Conservation (phyloP, 2,797 vertebrate genomes). For the Pseudochromis fuscus region DNA sequence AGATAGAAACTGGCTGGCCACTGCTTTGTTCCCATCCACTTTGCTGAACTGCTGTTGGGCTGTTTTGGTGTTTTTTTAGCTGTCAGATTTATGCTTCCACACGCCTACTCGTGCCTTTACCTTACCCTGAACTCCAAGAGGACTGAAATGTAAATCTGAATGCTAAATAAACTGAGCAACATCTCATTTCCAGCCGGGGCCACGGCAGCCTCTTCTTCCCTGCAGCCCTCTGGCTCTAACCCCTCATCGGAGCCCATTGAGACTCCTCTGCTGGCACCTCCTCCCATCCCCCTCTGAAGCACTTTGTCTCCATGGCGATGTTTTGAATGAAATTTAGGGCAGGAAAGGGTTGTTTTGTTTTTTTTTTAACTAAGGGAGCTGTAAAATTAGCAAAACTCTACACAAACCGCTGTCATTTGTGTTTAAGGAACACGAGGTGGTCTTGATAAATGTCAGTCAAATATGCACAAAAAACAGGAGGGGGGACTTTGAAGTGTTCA, state of each 20-base stretch:
- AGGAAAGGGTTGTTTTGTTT: constrained; percentile 37
- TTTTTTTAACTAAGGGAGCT: constrained; percentile 27
- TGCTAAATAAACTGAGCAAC: constrained; percentile 46
- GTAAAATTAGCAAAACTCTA: constrained; percentile 48
- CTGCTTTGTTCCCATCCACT: constrained; percentile 42
- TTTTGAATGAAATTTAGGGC: constrained; percentile 68
- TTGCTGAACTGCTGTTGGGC: constrained; percentile 47
- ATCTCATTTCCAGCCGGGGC: constrained; percentile 66
- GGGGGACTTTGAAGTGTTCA: constrained; percentile 22
- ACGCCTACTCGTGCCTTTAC: constrained; percentile 35
- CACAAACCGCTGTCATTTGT: constrained; percentile 33
- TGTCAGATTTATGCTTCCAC: constrained; percentile 47
- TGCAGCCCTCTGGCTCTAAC: constrained; percentile 62
- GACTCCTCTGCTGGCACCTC: constrained; percentile 54
- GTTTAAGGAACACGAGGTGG: constrained; percentile 30
- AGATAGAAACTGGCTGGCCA: constrained; percentile 30
- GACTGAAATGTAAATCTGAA: constrained; percentile 66
- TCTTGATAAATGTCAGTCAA: constrained; percentile 44
- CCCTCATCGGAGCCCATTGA: constrained; percentile 64
- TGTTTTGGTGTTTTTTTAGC: constrained; percentile 53
- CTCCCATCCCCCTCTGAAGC: constrained; percentile 56
- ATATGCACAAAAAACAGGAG: constrained; percentile 19
- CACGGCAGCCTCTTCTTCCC: constrained; percentile 55
- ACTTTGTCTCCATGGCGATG: constrained; percentile 80
- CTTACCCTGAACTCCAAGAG: constrained; percentile 51